A percentile compares a stretch with the other conserved stretches of the same genome.
phyloP scores from a whole-genome alignment of 2,113 vertebrate species.

The Brienomyrus longianalis region DNA sequence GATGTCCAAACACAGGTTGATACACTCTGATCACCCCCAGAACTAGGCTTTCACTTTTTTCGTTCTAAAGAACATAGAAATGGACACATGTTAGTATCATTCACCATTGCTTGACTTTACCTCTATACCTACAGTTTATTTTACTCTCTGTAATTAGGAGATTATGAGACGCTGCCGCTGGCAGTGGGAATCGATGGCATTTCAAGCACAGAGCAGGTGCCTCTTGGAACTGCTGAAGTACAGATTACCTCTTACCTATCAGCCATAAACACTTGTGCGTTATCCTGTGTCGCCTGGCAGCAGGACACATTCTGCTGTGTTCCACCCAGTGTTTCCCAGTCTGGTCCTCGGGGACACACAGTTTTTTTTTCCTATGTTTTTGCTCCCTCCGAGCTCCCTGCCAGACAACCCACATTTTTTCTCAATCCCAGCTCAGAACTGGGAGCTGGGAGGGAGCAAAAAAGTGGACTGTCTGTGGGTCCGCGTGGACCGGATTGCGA shows the following conservation, averaged over 20 bases:
- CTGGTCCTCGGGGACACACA: background rate
- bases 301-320: background rate
- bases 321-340: background rate
- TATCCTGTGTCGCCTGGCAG: background rate
- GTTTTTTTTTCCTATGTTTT: background rate
- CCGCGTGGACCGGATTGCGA: background rate
- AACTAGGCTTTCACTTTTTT: background rate
- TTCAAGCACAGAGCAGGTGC: background rate
- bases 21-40: background rate
- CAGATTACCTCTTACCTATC: background rate
- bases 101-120: background rate
- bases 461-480: background rate
- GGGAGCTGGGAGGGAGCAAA: background rate
- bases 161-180: background rate
- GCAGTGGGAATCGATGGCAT: background rate
- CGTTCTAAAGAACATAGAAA: background rate
- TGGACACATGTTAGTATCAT: background rate
- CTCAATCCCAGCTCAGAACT: too few relatives aligned
- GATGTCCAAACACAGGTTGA: background rate
- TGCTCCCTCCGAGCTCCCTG: background rate
- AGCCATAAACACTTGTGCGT: background rate
- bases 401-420: too few relatives aligned
- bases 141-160: conserved; percentile 2
- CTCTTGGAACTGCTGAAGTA: background rate
- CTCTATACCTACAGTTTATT: background rate